Base-by-base conservation (phyloP, 1,140 invertebrate species). In the Nymphalis io region DNA sequence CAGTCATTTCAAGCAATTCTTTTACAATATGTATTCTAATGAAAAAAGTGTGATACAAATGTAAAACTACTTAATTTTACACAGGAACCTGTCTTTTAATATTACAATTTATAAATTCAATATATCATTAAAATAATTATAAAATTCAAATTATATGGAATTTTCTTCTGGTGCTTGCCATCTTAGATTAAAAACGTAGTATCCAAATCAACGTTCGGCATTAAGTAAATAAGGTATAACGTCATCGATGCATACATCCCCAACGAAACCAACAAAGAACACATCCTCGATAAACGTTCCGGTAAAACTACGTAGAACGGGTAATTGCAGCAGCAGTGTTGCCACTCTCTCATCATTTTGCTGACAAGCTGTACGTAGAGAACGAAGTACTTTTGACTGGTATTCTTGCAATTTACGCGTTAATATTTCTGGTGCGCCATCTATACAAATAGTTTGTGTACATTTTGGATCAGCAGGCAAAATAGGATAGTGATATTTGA, bases 171-270 rank as follows among this genome's bases (percentile, higher is more conserved):
- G 27, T 1, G 10, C 1, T 33, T 33, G 27, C 27, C 27, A 33
- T 8, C 27, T 3, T 27, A 27, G 3, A 33, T 33, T 33, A 33
- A 33, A 33, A 33, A 33, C 6, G 5, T 33, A 33, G 0, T 4
- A 33, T 8, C 4, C 27, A 33, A 40, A 48, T 73, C 70, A 87
- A 33, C 82, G 81, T 61, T 88, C 84, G 48, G 85, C 81, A 58
- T 87, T 85, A 48, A 98, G 93, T 81, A 98, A 96, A 83, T 97
- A 98, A 65, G 98, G 98, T 87, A 98, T 96, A 72, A 98, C 96
- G 84, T 95, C 97, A 85, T 98, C 96, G 67, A 99, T 97, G 92
- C 97, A 96, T 68, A 98, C 95, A 83, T 96, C 97, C n/a, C 97
- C 97, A 42, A 98, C 95, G 40, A 98, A 94, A 18, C 97, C 96